A percentile compares a stretch with the other conserved stretches of the same genome.
Evolutionary conservation across 2,797 vertebrate species (phyloP).

Genomic region (Pangasius larnaudii): DNA sequence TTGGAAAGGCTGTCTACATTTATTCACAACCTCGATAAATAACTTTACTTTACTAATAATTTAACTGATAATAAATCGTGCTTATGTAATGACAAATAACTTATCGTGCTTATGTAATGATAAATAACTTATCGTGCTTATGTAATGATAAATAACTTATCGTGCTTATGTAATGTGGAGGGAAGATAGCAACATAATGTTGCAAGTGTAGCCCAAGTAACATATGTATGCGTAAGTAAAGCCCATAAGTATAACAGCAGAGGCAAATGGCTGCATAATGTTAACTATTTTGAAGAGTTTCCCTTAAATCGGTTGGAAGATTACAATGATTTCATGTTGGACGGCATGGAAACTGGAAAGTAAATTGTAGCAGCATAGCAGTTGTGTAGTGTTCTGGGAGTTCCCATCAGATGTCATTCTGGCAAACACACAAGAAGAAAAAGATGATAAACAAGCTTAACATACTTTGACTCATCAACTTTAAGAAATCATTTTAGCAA

Average conservation of each 20-base stretch:
- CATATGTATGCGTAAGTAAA: too few species aligned
- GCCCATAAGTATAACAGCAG: background rate
- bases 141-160: too few species aligned
- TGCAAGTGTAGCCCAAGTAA: background rate
- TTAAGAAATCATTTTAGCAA: background rate
- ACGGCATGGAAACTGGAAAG: background rate
- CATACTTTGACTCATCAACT: too few species aligned
- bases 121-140: too few species aligned
- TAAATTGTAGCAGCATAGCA: background rate
- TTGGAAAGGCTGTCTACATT: constrained; percentile 2
- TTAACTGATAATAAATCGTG: background rate
- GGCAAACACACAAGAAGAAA: background rate
- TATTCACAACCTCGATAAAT: constrained; percentile 30
- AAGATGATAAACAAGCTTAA: background rate
- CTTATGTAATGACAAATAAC: constrained; percentile 11
- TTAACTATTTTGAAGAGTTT: too few species aligned
- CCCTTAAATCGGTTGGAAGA: background rate
- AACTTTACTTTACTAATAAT: background rate
- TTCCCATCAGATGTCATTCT: background rate
- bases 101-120: background rate
- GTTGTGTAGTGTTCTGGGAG: background rate
- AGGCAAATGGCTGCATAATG: background rate
- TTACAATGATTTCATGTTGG: background rate
- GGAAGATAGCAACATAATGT: constrained; percentile 14
- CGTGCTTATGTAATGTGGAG: background rate